Evolutionary conservation across 2,888 invertebrate species (phyloP), one percentile per base, ranked within the genome.

Genomic region (Tuberolachnus salignus): DNA sequence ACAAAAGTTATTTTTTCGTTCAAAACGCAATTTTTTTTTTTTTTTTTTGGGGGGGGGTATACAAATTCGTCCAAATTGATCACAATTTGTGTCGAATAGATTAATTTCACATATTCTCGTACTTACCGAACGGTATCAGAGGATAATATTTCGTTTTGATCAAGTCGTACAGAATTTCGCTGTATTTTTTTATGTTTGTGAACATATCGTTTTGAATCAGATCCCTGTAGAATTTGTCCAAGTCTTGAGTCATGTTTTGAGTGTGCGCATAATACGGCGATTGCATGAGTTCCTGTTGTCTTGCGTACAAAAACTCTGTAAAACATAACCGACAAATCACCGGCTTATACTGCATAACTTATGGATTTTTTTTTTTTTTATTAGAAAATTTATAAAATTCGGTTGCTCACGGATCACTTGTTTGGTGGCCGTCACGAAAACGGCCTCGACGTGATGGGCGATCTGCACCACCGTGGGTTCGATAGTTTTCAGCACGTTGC

Each of bases 231-330:
- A 94, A 88, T 85, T 86, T 87, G 70, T 94, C 94, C 82, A 94
- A 86, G 84, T 94, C 93, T 83, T 92, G 92, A 0, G 93, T 92
- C 83, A 94, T 91, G 80, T 92, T 91, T 1, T 92, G 89, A 14
- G 94, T 91, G 83, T 92, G 91, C 82, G 91, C 91, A 84, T 93
- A 94, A 83, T 94, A 94, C 0, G 92, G 92, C 0, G 93, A 92
- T 71, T 91, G 91, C 1, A 93, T 91, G 81, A 95, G 86, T 84
- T 94, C 94, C 81, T 91, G 92, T 67, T 91, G 91, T 3, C 93
- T 89, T 80, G 92, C 90, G 83, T 94, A 93, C 82, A 94, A 89
- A 85, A 94, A 94, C 84, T 94, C 92, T 88, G 83, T 64, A 6
- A 53, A 51, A 75, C 21, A 9, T 19, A 2, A 63, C 23, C 0